Percentiles rank a stretch among this genome's conserved stretches.
phyloP scores from a whole-genome alignment of 2,888 invertebrate genomes.

The Drosophila setosimentum region DNA sequence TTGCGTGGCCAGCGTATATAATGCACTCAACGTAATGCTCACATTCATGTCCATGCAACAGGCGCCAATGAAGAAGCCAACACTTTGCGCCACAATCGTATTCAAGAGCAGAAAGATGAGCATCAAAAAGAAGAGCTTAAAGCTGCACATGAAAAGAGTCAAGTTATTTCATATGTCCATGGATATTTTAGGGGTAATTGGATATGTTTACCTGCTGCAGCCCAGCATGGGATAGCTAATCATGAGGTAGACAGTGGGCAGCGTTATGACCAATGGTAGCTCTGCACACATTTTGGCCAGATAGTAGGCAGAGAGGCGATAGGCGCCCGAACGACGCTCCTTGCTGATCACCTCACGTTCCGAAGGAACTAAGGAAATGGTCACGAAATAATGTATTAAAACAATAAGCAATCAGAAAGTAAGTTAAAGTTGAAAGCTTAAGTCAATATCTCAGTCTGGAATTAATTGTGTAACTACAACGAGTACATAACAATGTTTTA shows the following conservation, averaged over 20 bases:
- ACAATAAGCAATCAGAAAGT: not conserved
- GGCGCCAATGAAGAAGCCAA: conserved; percentile 92
- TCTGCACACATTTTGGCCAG: conserved; percentile 93
- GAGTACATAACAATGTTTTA: not conserved
- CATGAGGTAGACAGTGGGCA: conserved; percentile 91
- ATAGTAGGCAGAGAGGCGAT: conserved; percentile 92
- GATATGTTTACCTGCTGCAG: conserved; percentile 77
- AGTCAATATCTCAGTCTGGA: not conserved
- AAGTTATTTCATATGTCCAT: not conserved
- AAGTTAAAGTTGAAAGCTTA: too few relatives aligned
- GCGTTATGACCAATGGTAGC: conserved; percentile 90
- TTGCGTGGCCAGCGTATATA: conserved; percentile 91
- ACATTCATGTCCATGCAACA: conserved; percentile 92
- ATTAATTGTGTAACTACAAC: not conserved
- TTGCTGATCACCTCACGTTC: conserved; percentile 93
- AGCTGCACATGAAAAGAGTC: conserved; percentile 71
- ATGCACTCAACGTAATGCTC: conserved; percentile 91
- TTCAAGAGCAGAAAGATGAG: conserved; percentile 89
- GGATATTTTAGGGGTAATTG: not conserved
- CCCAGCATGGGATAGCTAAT: conserved; percentile 92
- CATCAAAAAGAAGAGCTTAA: conserved; percentile 89
- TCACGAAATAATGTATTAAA: not conserved
- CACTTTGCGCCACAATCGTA: conserved; percentile 91
- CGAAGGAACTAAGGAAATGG: conserved; percentile 88
- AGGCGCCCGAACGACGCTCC: conserved; percentile 91